Conservation (phyloP, 2,797 vertebrate species). For the Sebastes alutus region DNA sequence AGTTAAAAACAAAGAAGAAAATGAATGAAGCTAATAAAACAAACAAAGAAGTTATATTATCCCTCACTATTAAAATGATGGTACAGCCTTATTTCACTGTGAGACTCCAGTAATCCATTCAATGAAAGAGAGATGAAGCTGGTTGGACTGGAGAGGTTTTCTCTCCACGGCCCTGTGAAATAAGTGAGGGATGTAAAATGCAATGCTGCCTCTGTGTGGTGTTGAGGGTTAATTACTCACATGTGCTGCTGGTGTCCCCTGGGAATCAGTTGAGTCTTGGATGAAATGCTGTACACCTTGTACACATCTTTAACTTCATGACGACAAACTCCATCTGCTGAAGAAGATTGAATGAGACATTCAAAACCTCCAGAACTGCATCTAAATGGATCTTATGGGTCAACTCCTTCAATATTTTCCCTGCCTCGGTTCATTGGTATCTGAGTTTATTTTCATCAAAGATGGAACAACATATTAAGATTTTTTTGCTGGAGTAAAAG, state of each 20-base stretch:
- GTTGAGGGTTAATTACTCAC: conserved; percentile 60
- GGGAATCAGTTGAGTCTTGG: neutral
- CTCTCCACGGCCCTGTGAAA: neutral
- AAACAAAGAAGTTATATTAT: neutral
- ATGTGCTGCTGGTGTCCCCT: conserved; percentile 4
- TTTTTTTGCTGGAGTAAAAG: neutral
- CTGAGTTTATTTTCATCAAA: neutral
- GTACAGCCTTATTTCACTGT: neutral
- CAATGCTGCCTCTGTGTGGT: conserved; percentile 81
- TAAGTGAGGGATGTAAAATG: conserved; percentile 37
- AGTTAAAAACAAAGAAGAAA: neutral
- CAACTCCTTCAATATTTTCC: neutral
- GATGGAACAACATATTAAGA: neutral
- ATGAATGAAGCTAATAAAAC: neutral
- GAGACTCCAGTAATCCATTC: neutral
- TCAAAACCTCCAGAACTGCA: neutral
- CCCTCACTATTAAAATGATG: neutral
- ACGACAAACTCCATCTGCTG: neutral
- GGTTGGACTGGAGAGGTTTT: neutral
- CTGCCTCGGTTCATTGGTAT: neutral
- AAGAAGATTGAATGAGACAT: neutral
- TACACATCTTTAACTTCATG: neutral
- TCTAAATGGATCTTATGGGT: neutral
- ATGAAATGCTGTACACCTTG: neutral
- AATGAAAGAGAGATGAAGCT: neutral